Percentiles rank a stretch among this genome's conserved stretches.
phyloP scores from a whole-genome alignment of 2,797 vertebrate species.

The Rhinichthys osculus region DNA sequence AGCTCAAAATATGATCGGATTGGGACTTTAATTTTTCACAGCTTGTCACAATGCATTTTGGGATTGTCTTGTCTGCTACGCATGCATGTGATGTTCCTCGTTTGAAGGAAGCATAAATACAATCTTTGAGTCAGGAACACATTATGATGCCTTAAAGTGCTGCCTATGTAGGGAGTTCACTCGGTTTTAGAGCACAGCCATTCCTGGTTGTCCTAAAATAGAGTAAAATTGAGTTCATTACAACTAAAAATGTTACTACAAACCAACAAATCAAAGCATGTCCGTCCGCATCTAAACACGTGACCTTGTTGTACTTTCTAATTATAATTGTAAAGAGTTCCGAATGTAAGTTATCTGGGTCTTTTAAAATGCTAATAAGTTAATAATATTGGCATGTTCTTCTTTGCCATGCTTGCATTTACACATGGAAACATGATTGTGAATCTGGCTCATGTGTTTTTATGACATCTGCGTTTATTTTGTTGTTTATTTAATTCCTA shows the following conservation, averaged over 20 bases:
- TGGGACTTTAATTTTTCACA: too few species aligned
- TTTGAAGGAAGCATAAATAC: too few species aligned
- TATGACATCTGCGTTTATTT: conserved; percentile 4
- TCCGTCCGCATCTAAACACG: background rate
- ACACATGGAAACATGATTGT: background rate
- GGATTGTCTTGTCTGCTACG: too few species aligned
- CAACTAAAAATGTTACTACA: background rate
- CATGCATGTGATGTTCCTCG: too few species aligned
- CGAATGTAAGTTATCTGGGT: background rate
- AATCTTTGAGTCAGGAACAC: too few species aligned
- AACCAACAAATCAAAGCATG: background rate
- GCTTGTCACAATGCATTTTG: too few species aligned
- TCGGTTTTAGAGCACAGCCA: background rate
- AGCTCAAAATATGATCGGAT: too few species aligned
- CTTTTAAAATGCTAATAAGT: background rate
- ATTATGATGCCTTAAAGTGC: background rate
- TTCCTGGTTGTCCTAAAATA: background rate
- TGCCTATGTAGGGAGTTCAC: background rate
- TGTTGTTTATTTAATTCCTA: background rate
- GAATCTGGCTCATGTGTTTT: background rate
- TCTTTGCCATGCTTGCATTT: background rate
- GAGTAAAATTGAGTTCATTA: background rate
- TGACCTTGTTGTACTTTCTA: background rate
- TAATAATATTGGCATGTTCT: background rate
- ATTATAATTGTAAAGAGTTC: background rate